These are phyloP conservation scores for Ramphastos sulfuratus DNA, from an alignment of 2,113 vertebrate genomes.

Conservation along the genomic window DNA sequence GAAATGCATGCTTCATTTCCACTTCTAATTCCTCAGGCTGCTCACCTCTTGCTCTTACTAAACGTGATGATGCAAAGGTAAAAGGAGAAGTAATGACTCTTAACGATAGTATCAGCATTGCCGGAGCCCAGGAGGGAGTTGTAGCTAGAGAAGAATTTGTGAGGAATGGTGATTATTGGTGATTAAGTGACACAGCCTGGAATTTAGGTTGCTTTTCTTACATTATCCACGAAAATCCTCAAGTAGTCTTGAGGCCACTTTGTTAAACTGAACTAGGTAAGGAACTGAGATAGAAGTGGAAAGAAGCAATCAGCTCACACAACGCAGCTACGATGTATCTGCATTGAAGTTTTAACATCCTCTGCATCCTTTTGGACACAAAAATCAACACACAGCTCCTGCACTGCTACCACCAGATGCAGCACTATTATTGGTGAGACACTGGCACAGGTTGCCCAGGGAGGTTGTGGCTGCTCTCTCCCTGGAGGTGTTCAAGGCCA, in stretches of 20 bases:
- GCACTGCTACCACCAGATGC: neutral
- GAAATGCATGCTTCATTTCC: neutral
- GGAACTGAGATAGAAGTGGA: neutral
- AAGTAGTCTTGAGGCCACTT: neutral
- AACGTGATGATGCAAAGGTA: neutral
- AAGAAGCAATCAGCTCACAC: neutral
- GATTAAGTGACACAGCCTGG: neutral
- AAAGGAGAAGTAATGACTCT: neutral
- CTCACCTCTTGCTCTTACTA: neutral
- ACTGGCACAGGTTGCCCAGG: too few relatives aligned
- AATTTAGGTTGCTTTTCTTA: neutral
- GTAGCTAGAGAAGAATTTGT: neutral
- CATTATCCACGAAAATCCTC: neutral
- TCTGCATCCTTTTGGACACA: neutral
- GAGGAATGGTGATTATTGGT: neutral
- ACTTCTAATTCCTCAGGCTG: slow-evolving; percentile 12
- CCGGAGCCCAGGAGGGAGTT: neutral
- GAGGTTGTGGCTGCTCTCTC: too few relatives aligned
- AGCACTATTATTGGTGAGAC: neutral
- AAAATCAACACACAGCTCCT: neutral
- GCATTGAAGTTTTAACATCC: neutral
- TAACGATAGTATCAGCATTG: neutral
- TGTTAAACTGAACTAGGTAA: neutral
- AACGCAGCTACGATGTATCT: neutral
- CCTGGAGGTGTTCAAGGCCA: too few relatives aligned